Conservation (phyloP, 2,888 invertebrate species). For the Cataglyphis albicans region DNA sequence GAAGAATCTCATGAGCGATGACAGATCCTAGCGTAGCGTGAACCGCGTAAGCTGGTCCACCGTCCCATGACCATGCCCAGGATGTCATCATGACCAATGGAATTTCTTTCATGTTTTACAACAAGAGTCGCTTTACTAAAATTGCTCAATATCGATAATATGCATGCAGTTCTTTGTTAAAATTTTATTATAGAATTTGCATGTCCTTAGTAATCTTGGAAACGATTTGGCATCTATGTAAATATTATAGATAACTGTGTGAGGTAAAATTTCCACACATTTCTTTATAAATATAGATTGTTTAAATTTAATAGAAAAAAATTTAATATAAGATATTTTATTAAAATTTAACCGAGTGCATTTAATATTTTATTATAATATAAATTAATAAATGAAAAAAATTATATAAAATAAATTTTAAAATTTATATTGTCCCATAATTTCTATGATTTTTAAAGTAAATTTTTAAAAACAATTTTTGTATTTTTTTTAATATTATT, state of each 20-base stretch:
- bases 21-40: conserved; percentile 87
- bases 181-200: background rate
- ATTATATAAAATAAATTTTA: background rate
- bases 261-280: background rate
- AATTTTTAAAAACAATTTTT: background rate
- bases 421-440: background rate
- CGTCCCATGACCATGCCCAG: conserved; percentile 86
- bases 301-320: background rate
- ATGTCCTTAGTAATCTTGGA: background rate
- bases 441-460: background rate
- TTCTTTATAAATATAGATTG: background rate
- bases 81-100: conserved; percentile 86
- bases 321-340: background rate
- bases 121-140: conserved; percentile 41
- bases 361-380: background rate
- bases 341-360: background rate
- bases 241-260: background rate
- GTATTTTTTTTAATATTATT: background rate
- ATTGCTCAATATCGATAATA: background rate
- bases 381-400: background rate
- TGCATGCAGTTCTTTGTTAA: background rate
- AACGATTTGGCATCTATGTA: background rate
- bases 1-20: conserved; percentile 87
- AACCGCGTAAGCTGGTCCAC: conserved; percentile 86
- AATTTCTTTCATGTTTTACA: conserved; percentile 81